These are phyloP conservation scores for Epinephelus malabaricus DNA, from an alignment of 2,797 vertebrate species.

Conservation along the genomic window DNA sequence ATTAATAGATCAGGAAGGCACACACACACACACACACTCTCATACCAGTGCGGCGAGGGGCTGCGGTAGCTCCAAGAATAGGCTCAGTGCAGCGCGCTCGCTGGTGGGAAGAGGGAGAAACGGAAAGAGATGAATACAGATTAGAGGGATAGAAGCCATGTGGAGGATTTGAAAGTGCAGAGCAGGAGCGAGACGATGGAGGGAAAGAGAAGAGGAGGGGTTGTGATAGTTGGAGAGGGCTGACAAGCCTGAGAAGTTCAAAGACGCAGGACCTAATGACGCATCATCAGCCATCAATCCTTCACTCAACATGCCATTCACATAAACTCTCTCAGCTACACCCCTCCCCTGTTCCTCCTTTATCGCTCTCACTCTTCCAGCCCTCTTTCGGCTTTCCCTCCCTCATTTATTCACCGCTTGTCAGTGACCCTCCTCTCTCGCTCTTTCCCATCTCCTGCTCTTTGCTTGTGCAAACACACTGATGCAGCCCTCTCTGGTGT, in stretches of 20 bases:
- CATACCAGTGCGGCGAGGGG: conserved; percentile 52
- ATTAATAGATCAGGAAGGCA: conserved; percentile 77
- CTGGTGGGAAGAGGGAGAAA: conserved; percentile 58
- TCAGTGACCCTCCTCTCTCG: conserved; percentile 21
- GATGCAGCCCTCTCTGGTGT: conserved; percentile 33
- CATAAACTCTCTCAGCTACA: conserved; percentile 30
- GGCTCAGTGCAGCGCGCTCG: conserved; percentile 62
- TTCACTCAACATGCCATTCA: conserved; percentile 59
- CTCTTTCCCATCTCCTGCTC: conserved; percentile 18
- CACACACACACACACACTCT: conserved; percentile 27
- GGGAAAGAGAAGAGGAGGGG: background rate
- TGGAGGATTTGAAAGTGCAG: conserved; percentile 43
- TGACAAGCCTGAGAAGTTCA: conserved; percentile 31
- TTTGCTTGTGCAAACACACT: conserved; percentile 32
- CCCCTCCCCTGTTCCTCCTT: conserved; percentile 1
- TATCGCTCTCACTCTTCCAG: conserved; percentile 19
- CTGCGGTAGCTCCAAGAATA: conserved; percentile 80
- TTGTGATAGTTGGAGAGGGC: background rate
- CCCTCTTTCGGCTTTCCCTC: conserved; percentile 20
- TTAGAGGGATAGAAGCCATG: conserved; percentile 37
- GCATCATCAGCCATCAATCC: conserved; percentile 50
- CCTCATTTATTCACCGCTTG: conserved; percentile 19
- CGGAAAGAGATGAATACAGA: conserved; percentile 68
- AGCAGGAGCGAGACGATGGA: conserved; percentile 2
- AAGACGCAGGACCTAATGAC: conserved; percentile 43